Evolutionary conservation across 2,797 vertebrate species (phyloP).

Genomic region (Sarcoramphus papa): DNA sequence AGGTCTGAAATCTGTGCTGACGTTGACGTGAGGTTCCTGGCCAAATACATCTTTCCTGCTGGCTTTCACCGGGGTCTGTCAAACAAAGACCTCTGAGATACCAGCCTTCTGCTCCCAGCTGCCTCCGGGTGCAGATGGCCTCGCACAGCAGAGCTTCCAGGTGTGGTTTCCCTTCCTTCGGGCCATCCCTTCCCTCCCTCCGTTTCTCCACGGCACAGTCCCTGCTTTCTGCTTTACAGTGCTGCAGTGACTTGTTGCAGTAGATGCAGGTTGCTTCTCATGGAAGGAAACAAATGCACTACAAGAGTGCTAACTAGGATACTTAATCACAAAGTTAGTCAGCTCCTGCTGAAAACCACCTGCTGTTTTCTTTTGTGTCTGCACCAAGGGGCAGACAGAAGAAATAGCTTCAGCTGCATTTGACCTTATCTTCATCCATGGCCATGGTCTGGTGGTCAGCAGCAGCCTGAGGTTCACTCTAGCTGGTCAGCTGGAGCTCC

Average conservation of each 20-base stretch:
- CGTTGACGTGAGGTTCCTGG: accelerated
- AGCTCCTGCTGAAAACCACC: not conserved
- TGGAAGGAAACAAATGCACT: not conserved
- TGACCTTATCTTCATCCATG: not conserved
- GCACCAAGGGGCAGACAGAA: not conserved
- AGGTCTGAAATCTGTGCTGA: not conserved
- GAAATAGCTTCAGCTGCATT: accelerated
- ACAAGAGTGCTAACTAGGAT: not conserved
- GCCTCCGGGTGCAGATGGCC: not conserved
- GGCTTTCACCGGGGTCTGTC: not conserved
- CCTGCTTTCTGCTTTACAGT: not conserved
- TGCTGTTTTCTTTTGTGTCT: not conserved
- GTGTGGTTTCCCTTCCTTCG: not conserved
- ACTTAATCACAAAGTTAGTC: not conserved
- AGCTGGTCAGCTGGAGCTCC: not conserved
- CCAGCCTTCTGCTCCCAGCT: not conserved
- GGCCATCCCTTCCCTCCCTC: not conserved
- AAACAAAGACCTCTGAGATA: not conserved
- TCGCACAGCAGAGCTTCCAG: not conserved
- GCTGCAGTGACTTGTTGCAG: not conserved
- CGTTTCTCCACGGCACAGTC: not conserved
- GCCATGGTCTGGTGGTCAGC: accelerated
- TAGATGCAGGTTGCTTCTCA: not conserved
- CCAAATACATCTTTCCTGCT: not conserved
- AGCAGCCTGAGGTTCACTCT: not conserved